phyloP scores from a whole-genome alignment of 2,797 vertebrate species.

The Basileuterus tristriatus region DNA sequence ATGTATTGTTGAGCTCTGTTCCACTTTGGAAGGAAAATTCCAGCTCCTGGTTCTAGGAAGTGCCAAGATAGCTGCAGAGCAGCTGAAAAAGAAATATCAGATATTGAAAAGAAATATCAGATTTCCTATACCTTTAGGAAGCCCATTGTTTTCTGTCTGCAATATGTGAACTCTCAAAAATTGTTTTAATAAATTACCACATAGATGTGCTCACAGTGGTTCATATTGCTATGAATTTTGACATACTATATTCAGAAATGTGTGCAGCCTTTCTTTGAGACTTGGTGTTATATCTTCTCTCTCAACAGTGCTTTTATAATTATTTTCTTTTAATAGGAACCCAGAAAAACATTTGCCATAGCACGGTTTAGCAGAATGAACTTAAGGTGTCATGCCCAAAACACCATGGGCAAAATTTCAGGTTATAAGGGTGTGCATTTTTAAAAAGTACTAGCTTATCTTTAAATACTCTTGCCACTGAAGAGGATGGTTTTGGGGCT shows the following conservation, averaged over 20 bases:
- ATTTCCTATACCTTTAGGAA: not conserved
- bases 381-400: not conserved
- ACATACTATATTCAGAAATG: not conserved
- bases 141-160: not conserved
- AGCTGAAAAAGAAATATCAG: not conserved
- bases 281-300: not conserved
- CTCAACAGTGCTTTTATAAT: not conserved
- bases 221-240: not conserved
- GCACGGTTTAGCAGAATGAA: not conserved
- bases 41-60: not conserved
- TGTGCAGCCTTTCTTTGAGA: not conserved
- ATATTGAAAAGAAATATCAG: not conserved
- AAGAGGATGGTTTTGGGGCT: not conserved
- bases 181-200: not conserved
- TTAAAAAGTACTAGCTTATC: not conserved
- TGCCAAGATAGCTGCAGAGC: not conserved
- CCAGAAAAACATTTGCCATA: not conserved
- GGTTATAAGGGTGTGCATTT: not conserved
- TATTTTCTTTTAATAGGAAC: not conserved
- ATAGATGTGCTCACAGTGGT: not conserved
- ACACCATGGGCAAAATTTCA: rapidly evolving
- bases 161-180: not conserved
- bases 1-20: not conserved
- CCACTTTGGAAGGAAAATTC: not conserved
- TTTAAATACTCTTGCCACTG: not conserved